Evolutionary conservation across 1,140 invertebrate species (phyloP).

Genomic region (Meloidogyne chitwoodi): DNA sequence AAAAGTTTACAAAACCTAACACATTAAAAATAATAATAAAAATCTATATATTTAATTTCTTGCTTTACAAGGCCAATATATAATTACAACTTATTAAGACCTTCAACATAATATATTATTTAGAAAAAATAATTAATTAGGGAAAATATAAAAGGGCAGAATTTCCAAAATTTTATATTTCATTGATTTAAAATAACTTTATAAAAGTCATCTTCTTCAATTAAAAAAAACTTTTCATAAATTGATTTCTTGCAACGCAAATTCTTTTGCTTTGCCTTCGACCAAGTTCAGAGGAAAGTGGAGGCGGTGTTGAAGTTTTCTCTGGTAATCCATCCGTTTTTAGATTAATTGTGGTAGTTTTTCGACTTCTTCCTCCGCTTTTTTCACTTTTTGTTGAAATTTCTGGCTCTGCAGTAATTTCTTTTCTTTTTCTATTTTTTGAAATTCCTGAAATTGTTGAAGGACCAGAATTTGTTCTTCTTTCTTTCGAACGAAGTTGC

Average conservation of each 20-base stretch:
- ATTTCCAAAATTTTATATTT: background rate
- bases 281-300: conserved; percentile 19
- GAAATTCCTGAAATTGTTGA: background rate
- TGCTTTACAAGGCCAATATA: no score
- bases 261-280: conserved; percentile 34
- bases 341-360: background rate
- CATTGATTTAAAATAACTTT: background rate
- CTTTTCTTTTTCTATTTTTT: conserved; percentile 5
- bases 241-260: conserved; percentile 31
- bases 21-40: no score
- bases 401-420: background rate
- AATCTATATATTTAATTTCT: no score
- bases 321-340: background rate
- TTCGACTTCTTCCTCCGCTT: background rate
- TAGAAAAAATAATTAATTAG: background rate
- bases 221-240: conserved; percentile 17
- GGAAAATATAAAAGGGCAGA: background rate
- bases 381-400: background rate
- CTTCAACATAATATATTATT: no score
- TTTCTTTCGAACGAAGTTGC: conserved; percentile 19
- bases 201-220: background rate
- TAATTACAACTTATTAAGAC: no score
- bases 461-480: background rate
- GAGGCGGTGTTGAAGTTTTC: background rate
- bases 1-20: no score